Conservation (phyloP, 1,140 invertebrate genomes). For the Leptoteleia sp. region DNA sequence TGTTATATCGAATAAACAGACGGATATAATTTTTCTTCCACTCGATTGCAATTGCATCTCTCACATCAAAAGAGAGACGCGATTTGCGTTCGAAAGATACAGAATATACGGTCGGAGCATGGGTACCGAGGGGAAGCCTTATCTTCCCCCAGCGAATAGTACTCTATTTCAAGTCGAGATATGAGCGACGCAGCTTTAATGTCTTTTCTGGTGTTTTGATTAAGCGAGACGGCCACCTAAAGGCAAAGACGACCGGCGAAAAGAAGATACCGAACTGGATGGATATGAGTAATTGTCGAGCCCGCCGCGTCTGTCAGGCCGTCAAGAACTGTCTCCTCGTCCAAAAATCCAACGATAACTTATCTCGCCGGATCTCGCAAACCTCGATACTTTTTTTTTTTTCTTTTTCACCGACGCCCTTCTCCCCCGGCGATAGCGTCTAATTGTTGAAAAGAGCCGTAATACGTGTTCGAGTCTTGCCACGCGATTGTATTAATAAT, state of each 20-base stretch:
- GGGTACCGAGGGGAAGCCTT: constrained; percentile 75
- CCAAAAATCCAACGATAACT: constrained; percentile 67
- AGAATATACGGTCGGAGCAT: constrained; percentile 48
- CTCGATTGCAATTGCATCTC: constrained; percentile 41
- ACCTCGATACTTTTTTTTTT: constrained; percentile 11
- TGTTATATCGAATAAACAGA: constrained; percentile 4
- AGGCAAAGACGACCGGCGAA: constrained; percentile 59
- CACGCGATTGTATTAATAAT: constrained; percentile 53
- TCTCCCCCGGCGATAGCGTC: constrained; percentile 21
- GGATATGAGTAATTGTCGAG: constrained; percentile 78
- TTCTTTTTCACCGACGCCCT: constrained; percentile 7
- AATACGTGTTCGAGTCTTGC: constrained; percentile 21
- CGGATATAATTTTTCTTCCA: constrained; percentile 32
- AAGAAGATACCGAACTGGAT: constrained; percentile 67
- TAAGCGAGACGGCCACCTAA: constrained; percentile 73
- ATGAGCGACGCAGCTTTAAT: constrained; percentile 76
- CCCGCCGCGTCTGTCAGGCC: constrained; percentile 69
- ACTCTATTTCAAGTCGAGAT: constrained; percentile 78
- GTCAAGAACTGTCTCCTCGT: constrained; percentile 69
- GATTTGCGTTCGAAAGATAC: constrained; percentile 49
- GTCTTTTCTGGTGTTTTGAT: constrained; percentile 80
- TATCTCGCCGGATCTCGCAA: constrained; percentile 32
- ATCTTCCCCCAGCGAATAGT: constrained; percentile 77
- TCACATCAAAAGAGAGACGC: constrained; percentile 19
- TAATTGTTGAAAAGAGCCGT: constrained; percentile 14